Evolutionary conservation across 2,888 invertebrate species (phyloP), one percentile per base, ranked within the genome.

Genomic region (Coremacera marginata): DNA sequence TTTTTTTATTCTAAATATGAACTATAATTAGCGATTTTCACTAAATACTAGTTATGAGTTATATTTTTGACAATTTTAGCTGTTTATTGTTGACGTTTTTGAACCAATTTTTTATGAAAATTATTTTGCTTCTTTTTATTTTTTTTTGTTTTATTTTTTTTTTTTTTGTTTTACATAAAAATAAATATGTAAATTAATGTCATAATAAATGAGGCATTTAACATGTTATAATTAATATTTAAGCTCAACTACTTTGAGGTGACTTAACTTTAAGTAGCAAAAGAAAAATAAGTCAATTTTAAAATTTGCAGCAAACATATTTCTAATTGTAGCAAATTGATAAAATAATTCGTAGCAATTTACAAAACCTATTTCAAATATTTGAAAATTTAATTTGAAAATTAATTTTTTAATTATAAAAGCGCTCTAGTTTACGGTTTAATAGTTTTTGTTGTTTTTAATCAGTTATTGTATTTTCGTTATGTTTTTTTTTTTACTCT

Each of bases 41-140:
- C 31, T 67, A 19, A 44, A 9, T 67, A 27, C 16, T 62, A 62
- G 31, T 25, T 62, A 27, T 62, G 7, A 14, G 22, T 31, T n/a
- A 16, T 55, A 44, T 44, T 63, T 31, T 63, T 63, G 63, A 63
- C 31, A 63, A 31, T 31, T 34, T 55, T 52, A 52, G 44, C 34
- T 52, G 37, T 71, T 71, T 57, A 31, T 25, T 71, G 22, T 71
- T 57, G 22, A 55, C 31, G 71, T 57, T 57, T 70, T 70, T 55
- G 27, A 55, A 70, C 55, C 31, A 49, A 22, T 19, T 70, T 25
- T 19, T 70, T 55, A n/a, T n/a, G n/a, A n/a, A n/a, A n/a, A n/a
- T n/a, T n/a, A n/a, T n/a, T n/a, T n/a, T n/a, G n/a, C 9, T n/a
- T 70, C 55, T 19, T 52, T 55, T 52, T 14, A 44, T 55, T n/a